Evolutionary conservation across 2,888 invertebrate genomes (phyloP).

Genomic region (Lasioglossum villosulum): DNA sequence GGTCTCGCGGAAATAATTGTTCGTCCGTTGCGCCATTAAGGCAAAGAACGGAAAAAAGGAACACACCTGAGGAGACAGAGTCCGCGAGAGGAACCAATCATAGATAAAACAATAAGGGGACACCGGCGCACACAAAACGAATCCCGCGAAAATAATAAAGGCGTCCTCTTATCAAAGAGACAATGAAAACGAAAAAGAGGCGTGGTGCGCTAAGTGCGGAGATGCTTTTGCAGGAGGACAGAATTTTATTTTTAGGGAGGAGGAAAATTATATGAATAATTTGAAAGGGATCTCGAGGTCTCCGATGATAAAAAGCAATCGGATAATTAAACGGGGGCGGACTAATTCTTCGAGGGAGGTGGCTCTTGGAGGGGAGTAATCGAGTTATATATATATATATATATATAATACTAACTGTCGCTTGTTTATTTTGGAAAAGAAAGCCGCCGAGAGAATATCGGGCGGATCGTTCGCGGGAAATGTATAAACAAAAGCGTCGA

Average conservation of each 20-base stretch:
- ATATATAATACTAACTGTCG: not conserved
- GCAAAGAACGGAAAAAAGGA: not conserved
- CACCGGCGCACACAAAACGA: slow-evolving; percentile 31
- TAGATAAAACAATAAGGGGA: slow-evolving; percentile 47
- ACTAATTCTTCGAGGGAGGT: slow-evolving; percentile 22
- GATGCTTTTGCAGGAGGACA: not conserved
- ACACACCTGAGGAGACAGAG: not conserved
- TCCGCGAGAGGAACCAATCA: slow-evolving; percentile 24
- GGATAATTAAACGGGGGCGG: slow-evolving; percentile 37
- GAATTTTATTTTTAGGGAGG: slow-evolving; percentile 33
- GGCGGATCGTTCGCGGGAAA: slow-evolving; percentile 14
- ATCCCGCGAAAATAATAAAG: slow-evolving; percentile 49
- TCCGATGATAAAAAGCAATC: slow-evolving; percentile 48
- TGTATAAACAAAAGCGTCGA: slow-evolving; percentile 51
- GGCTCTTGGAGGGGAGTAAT: not conserved
- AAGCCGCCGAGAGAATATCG: not conserved
- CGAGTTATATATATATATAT: slow-evolving; percentile 2
- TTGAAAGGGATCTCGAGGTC: slow-evolving; percentile 26
- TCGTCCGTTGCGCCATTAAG: slow-evolving; percentile 5
- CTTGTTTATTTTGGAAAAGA: slow-evolving; percentile 32
- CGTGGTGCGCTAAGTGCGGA: slow-evolving; percentile 21
- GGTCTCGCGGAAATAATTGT: slow-evolving; percentile 17
- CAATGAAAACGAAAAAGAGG: not conserved
- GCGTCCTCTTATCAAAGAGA: slow-evolving; percentile 49
- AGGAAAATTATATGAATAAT: slow-evolving; percentile 53